Evolutionary conservation across 2,797 vertebrate species (phyloP), one percentile per base, ranked within the genome.

Genomic region (Mormyrops boulengeri): DNA sequence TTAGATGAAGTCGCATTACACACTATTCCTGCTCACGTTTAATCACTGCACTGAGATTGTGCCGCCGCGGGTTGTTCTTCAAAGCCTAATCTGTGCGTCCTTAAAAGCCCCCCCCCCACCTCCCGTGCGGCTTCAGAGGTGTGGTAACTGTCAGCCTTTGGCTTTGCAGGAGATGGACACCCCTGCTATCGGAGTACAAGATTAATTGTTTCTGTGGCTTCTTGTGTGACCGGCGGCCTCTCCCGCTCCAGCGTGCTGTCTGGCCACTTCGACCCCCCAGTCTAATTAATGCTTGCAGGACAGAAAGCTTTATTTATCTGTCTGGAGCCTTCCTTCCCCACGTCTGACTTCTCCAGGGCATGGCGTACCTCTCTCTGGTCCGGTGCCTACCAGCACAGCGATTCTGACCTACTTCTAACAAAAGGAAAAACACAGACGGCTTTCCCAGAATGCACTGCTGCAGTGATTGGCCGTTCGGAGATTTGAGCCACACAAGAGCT

Each of bases 391-490:
- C 91, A 90, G 90, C 90, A 91, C 91, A 91, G 91, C 92, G 93
- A 92, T 93, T 93, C 93, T 95, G 95, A 95, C 94, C 95, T 93
- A 95, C 94, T 96, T 95, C 94, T 94, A 93, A 89, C 82, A 88
- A 49, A 80, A n/a, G 19, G 41, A 89, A 88, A 89, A 52, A 92
- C 91, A 93, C 89, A 92, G 93, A 93, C 91, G 93, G 92, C 92
- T 93, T 93, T 93, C 91, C 92, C 90, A 88, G 89, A 91, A 92
- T 90, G 92, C 89, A 90, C 85, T 55, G 91, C 89, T 55, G 55
- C 73, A 77, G 34, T 92, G 92, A 93, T 92, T 92, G 88, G 93
- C 93, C 92, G 91, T 92, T 88, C 88, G 84, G 87, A 17, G 26
- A 90, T 89, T 89, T 89, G 50, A 85, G 53, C 47, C 52, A 2